Percentiles rank a stretch among this genome's conserved stretches.
phyloP scores from a whole-genome alignment of 2,113 vertebrate genomes.

The Tonatia bakeri region DNA sequence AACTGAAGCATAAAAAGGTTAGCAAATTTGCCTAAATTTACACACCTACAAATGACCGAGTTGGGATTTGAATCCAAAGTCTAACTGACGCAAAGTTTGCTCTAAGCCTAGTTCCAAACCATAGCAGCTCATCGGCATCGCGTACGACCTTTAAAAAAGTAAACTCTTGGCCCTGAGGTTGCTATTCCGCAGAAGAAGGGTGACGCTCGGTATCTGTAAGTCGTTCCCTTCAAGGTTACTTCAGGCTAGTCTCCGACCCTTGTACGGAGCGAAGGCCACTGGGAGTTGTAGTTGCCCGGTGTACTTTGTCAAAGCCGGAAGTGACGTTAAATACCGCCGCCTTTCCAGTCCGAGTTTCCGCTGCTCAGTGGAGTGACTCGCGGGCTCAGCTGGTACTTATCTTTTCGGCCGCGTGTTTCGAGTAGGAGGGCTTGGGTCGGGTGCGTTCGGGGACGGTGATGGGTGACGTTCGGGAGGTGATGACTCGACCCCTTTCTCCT shows the following conservation, averaged over 20 bases:
- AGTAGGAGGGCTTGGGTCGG: neutral
- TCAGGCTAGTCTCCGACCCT: accelerated
- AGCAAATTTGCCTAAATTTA: neutral
- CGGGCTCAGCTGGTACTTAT: accelerated
- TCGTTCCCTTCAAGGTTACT: accelerated
- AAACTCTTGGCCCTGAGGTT: neutral
- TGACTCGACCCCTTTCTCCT: neutral
- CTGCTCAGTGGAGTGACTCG: accelerated
- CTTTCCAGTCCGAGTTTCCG: neutral
- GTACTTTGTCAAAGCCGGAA: neutral
- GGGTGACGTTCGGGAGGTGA: neutral
- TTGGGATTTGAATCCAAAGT: neutral
- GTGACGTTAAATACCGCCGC: neutral
- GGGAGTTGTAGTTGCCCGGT: slow-evolving; percentile 5
- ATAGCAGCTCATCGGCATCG: neutral
- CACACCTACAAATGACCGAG: neutral
- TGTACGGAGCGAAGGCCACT: neutral
- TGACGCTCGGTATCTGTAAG: neutral
- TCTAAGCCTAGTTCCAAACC: neutral
- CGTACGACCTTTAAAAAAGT: neutral
- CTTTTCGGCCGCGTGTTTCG: neutral
- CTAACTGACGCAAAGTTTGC: neutral
- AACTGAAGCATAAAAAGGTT: neutral
- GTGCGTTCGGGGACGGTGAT: neutral
- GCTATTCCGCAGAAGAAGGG: neutral